phyloP scores from a whole-genome alignment of 1,140 invertebrate genomes.

The Hyphantria cunea region DNA sequence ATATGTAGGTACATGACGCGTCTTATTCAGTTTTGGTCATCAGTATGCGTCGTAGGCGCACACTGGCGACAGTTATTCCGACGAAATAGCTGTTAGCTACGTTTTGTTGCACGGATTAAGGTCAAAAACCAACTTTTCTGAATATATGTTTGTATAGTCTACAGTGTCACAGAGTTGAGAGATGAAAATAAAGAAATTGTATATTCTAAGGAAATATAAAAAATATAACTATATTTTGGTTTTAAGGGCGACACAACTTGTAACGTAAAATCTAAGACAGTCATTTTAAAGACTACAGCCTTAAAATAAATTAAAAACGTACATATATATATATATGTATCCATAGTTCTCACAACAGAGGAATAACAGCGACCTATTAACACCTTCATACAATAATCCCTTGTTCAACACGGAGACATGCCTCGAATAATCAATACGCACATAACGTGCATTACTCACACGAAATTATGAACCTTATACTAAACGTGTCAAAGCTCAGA shows the following conservation, averaged over 20 bases:
- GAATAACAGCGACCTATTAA: slow-evolving; percentile 19
- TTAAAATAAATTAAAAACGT: no score
- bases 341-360: background rate
- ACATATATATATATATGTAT: background rate
- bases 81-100: slow-evolving; percentile 51
- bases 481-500: background rate
- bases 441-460: background rate
- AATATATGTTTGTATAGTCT: no score
- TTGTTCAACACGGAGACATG: slow-evolving; percentile 11
- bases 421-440: slow-evolving; percentile 17
- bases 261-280: no score
- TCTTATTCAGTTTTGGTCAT: slow-evolving; percentile 49
- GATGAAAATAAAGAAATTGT: no score
- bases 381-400: slow-evolving; percentile 19
- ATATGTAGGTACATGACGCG: slow-evolving; percentile 26
- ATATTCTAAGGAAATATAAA: no score
- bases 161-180: no score
- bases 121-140: slow-evolving; percentile 1
- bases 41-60: slow-evolving; percentile 50
- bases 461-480: slow-evolving; percentile 1
- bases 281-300: no score
- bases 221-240: no score
- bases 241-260: no score
- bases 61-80: slow-evolving; percentile 56
- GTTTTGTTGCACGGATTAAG: slow-evolving; percentile 32